A percentile compares a stretch with the other conserved stretches of the same genome.
These are phyloP conservation scores for Pteromalus puparum DNA, from an alignment of 1,140 invertebrate species.

Conservation along the genomic window DNA sequence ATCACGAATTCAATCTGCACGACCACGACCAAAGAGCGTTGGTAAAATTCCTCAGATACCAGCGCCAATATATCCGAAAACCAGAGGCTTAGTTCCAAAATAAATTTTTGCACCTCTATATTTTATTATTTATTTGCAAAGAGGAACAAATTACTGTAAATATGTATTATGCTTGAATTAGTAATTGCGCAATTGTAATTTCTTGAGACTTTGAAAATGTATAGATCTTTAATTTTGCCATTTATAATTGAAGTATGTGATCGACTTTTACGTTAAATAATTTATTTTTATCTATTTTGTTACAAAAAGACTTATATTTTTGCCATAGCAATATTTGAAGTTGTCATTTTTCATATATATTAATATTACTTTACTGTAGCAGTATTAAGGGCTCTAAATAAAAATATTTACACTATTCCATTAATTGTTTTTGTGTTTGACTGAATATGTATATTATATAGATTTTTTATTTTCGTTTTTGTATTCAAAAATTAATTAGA, in stretches of 20 bases:
- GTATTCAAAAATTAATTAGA: neutral
- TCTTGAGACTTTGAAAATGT: neutral
- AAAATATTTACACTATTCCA: neutral
- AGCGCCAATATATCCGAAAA: constrained; percentile 76
- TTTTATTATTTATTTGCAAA: constrained; percentile 39
- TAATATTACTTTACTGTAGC: neutral
- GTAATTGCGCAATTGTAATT: constrained; percentile 12
- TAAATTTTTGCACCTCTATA: constrained; percentile 61
- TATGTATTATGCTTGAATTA: constrained; percentile 43
- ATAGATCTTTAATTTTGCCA: constrained; percentile 9
- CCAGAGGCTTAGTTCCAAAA: constrained; percentile 79
- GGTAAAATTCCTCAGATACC: constrained; percentile 68
- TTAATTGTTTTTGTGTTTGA: neutral
- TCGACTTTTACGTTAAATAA: constrained; percentile 53
- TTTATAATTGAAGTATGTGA: neutral
- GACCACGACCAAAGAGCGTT: constrained; percentile 66
- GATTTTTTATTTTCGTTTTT: neutral
- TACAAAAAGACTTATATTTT: neutral
- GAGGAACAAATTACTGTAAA: constrained; percentile 55
- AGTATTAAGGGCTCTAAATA: neutral
- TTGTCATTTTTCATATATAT: neutral
- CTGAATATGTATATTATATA: neutral
- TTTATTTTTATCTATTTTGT: constrained; percentile 35
- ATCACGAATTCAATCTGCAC: constrained; percentile 65
- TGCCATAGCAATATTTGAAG: neutral